A percentile compares a stretch with the other conserved stretches of the same genome.
Conservation (phyloP, 2,113 vertebrate species). For the Zosterops hypoxanthus region DNA sequence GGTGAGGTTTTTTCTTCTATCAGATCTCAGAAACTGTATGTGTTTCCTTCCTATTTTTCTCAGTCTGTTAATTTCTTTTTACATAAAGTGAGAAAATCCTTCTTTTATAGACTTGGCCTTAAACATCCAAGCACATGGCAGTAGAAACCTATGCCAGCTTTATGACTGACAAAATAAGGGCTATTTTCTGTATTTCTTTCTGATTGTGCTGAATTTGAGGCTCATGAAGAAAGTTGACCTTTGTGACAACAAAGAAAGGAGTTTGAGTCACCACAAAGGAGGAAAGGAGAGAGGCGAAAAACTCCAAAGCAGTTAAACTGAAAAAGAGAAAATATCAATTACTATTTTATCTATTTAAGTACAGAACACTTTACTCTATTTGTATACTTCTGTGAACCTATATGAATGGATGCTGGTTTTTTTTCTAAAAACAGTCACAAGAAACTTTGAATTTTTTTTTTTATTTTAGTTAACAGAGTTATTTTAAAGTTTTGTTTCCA, state of each 20-base stretch:
- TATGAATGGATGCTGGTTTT: neutral
- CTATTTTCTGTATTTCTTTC: slow-evolving; percentile 27
- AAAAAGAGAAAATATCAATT: neutral
- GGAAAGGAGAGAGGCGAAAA: neutral
- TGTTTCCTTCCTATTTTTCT: neutral
- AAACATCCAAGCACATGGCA: neutral
- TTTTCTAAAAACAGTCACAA: neutral
- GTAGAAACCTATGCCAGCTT: neutral
- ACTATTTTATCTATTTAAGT: neutral
- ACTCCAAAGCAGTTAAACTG: neutral
- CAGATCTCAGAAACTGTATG: neutral
- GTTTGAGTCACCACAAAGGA: neutral
- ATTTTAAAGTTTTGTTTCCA: neutral
- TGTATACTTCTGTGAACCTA: neutral
- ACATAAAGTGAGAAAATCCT: neutral
- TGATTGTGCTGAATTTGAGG: neutral
- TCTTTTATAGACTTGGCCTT: neutral
- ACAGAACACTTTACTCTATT: neutral
- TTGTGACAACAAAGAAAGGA: neutral
- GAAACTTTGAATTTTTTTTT: neutral
- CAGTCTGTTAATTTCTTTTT: neutral
- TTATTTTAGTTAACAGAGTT: neutral
- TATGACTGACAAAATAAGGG: slow-evolving; percentile 1
- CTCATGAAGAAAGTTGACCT: slow-evolving; percentile 12
- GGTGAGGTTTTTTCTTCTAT: neutral